A percentile compares a stretch with the other conserved stretches of the same genome.
Conservation (phyloP, 2,888 invertebrate species). For the Carabus problematicus region DNA sequence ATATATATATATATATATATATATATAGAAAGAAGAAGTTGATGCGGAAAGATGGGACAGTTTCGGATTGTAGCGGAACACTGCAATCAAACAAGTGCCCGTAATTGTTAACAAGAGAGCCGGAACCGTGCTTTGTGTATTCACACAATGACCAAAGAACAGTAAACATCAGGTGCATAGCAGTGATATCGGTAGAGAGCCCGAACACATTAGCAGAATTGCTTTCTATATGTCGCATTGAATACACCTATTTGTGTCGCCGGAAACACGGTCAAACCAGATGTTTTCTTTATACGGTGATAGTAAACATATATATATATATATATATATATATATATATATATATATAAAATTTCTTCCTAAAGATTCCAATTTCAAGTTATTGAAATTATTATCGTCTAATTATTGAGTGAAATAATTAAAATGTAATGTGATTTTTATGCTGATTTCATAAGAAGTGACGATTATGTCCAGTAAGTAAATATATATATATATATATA, state of each 20-base stretch:
- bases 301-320: not conserved
- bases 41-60: not conserved
- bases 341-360: not conserved
- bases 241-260: slow-evolving; percentile 20
- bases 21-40: not conserved
- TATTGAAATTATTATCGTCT: not conserved
- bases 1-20: not conserved
- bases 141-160: slow-evolving; percentile 33
- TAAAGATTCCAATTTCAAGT: not conserved
- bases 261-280: slow-evolving; percentile 21
- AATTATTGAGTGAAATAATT: too few species aligned
- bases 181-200: slow-evolving; percentile 28
- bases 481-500: not conserved
- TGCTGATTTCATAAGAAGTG: too few species aligned
- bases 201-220: slow-evolving; percentile 39
- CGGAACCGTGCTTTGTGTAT: slow-evolving; percentile 19
- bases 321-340: not conserved
- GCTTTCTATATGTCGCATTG: slow-evolving; percentile 38
- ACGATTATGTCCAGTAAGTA: too few species aligned
- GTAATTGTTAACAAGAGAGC: slow-evolving; percentile 15
- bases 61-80: not conserved
- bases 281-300: slow-evolving; percentile 11
- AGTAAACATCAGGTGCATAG: slow-evolving; percentile 39
- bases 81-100: slow-evolving; percentile 20
- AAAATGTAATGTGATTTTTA: too few species aligned